Evolutionary conservation across 2,113 vertebrate species (phyloP), one percentile per base, ranked within the genome.

Genomic region (Prunella fulvescens): DNA sequence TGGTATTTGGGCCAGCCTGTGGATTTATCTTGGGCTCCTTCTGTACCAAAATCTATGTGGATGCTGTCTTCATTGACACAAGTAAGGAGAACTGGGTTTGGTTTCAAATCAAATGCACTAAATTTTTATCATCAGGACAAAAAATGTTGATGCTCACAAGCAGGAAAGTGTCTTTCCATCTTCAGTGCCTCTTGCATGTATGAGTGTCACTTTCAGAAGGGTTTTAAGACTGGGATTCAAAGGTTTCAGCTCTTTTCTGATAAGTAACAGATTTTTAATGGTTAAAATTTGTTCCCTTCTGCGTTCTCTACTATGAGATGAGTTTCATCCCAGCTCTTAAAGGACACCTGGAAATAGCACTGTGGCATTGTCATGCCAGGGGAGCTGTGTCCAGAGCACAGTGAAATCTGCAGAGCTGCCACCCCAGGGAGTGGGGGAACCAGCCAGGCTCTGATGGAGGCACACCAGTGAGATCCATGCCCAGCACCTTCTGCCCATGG

Each of bases 21-120:
- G 99, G 99, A 79, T 99, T 99, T 97, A 99, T 99, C 97, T 98
- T 99, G 90, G 99, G 99, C 86, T 99, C 99, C 28, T 98, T 99
- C 97, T 99, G 99, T 98, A 99, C 99, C 93, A 99, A 99, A 97
- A 99, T 99, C 97, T 99, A 99, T 2, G 99, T 99, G 98, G 99
- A 99, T 65, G 98, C 98, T 7, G 97, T 99, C 97, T 99, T 99
- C 98, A 99, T 99, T 24, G 98, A 99, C 94, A 99, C 98, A 94
- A 98, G 99, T 99, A 98, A 99, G 99, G 95, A 67, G 19, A 33
- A 7, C 12, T 35, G 64, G 14, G 6, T 86, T 94, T 88, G 48
- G 10, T 88, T 92, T 71, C 69, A 74, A 64, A 42, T 76, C 2
- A 54, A 73, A 26, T 54, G 11, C 0, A 0, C 12, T 53, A 6